These are phyloP conservation scores for Tiliacea aurago DNA, from an alignment of 2,888 invertebrate genomes.

Conservation along the genomic window DNA sequence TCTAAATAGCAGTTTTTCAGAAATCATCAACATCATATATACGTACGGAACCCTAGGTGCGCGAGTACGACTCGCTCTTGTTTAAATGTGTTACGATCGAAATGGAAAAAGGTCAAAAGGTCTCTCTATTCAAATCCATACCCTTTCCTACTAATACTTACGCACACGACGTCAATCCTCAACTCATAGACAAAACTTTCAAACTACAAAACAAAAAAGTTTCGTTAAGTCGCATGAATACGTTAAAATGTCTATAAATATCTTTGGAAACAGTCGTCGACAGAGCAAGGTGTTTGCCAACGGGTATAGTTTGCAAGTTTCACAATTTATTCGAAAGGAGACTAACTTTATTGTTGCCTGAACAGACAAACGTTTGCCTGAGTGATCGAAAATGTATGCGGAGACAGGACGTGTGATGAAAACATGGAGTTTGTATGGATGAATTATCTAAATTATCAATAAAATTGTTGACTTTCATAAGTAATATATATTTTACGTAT, in stretches of 20 bases:
- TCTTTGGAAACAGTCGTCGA: conserved; percentile 52
- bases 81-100: not conserved
- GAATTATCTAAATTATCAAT: not conserved
- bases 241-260: conserved; percentile 61
- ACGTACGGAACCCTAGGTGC: too few species aligned
- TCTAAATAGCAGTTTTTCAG: too few species aligned
- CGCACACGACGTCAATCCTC: not conserved
- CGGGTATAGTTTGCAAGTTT: conserved; percentile 62
- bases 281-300: conserved; percentile 62
- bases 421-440: not conserved
- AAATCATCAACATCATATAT: too few species aligned
- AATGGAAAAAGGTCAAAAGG: conserved; percentile 12
- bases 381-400: conserved; percentile 26
- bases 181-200: conserved; percentile 18
- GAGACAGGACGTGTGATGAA: not conserved
- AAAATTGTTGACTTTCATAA: not conserved
- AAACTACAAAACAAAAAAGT: conserved; percentile 39
- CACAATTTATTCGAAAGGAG: conserved; percentile 57
- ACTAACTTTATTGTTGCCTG: conserved; percentile 46
- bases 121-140: not conserved
- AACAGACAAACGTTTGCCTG: conserved; percentile 13
- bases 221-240: conserved; percentile 56
- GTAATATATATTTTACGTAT: not conserved
- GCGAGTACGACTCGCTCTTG: too few species aligned
- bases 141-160: conserved; percentile 13